Conservation (phyloP, 2,888 invertebrate genomes). For the Eupithecia dodoneata region DNA sequence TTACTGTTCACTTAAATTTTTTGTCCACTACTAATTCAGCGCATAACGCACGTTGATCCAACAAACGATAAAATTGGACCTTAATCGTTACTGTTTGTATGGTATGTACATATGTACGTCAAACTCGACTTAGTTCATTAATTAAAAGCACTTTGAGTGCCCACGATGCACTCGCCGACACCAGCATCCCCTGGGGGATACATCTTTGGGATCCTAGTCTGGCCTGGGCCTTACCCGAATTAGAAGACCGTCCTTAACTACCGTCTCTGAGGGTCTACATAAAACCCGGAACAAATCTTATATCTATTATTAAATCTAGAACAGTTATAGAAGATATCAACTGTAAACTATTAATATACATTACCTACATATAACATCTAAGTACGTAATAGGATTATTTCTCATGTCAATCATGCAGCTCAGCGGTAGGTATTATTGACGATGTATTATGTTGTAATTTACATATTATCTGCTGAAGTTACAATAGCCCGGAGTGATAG, state of each 20-base stretch:
- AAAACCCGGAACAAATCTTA: neutral
- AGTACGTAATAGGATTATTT: conserved; percentile 24
- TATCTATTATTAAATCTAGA: neutral
- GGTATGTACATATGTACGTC: too few species aligned
- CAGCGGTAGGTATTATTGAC: conserved; percentile 25
- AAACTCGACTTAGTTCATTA: too few species aligned
- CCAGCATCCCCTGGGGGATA: too few species aligned
- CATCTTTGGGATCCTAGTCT: too few species aligned
- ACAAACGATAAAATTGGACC: too few species aligned
- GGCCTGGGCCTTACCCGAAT: neutral
- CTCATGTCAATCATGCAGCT: conserved; percentile 33
- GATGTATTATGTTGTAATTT: conserved; percentile 36
- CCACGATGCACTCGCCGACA: neutral
- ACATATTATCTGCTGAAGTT: conserved; percentile 39
- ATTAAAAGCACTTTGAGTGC: neutral
- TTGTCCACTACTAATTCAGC: too few species aligned
- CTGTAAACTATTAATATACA: neutral
- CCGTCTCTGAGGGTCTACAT: neutral
- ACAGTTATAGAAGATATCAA: neutral
- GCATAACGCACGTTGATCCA: too few species aligned
- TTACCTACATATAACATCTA: neutral
- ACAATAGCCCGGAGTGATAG: conserved; percentile 39
- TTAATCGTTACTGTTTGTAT: too few species aligned
- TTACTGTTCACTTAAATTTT: too few species aligned
- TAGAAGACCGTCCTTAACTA: neutral